Evolutionary conservation across 2,113 vertebrate species (phyloP).

Genomic region (Labeo catla): DNA sequence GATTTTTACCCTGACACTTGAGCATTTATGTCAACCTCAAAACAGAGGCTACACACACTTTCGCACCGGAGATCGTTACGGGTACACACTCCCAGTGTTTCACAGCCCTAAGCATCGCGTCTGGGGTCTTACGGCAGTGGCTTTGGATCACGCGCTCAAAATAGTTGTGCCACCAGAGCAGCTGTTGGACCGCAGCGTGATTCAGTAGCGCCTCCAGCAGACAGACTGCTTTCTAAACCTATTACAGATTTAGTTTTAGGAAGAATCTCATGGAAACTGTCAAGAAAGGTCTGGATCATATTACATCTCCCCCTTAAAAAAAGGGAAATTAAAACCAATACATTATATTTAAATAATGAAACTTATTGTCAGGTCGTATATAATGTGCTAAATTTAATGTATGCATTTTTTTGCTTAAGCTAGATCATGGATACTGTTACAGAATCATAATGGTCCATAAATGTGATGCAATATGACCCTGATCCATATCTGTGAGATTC

Average conservation of each 20-base stretch:
- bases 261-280: neutral
- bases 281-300: neutral
- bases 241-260: neutral
- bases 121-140: slow-evolving; percentile 89
- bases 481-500: neutral
- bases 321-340: no score
- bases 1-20: slow-evolving; percentile 83
- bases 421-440: no score
- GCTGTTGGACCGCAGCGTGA: neutral
- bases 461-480: neutral
- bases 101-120: slow-evolving; percentile 82
- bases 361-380: no score
- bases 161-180: slow-evolving; percentile 64
- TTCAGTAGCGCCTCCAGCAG: neutral
- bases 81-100: slow-evolving; percentile 88
- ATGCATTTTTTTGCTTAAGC: no score
- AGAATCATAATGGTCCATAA: neutral
- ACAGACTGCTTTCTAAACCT: neutral
- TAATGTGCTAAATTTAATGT: no score
- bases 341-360: no score
- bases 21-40: slow-evolving; percentile 78
- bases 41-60: slow-evolving; percentile 91
- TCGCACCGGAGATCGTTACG: slow-evolving; percentile 73
- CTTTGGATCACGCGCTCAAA: slow-evolving; percentile 83
- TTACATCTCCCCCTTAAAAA: neutral